Base-by-base conservation (phyloP, 2,888 invertebrate species). In the Enchytraeus crypticus region DNA sequence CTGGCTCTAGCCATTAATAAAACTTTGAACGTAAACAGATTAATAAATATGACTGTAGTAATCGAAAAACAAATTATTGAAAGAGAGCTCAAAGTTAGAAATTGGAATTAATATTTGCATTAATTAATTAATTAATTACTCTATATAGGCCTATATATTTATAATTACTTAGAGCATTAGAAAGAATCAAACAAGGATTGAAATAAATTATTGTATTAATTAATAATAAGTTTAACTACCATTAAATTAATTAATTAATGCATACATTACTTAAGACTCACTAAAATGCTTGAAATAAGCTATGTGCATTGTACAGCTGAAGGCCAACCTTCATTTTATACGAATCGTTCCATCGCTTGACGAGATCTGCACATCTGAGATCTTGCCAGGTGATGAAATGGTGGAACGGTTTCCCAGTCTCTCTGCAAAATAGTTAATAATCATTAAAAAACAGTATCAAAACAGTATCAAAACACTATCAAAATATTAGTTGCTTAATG, bases 351-450 rank as follows among this genome's bases (percentile, higher is more conserved):
- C 89, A 90, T 70, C 84, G 81, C 63, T 85, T 84, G 0, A 89
- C 89, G 26, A 56, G 78, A 46, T 82, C 79, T 71, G 87, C 85
- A 26, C 89, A 88, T 59, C 92, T 83, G 64, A 88, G 75, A 77
- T 93, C 93, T 75, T 91, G 90, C 93, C 93, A 93, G 23, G 89
- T 88, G 69, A 92, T 87, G 69, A 92, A 88, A 70, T 87, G 87
- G 77, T 90, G 90, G 78, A 87, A 89, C 30, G 87, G 85, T 70
- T 84, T 84, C 1, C 88, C 87, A 14, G 87, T 88, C 54, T 82
- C 80, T 60, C 80, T 81, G 66, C 47, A 65, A 54, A 26, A 5
- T 18, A 27, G 5, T 18, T 21, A 55, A 55, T 14, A 49, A 26
- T 26, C 14, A n/a, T 2, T 49, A 27, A 49, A 29, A 49, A 49